A percentile compares a stretch with the other conserved stretches of the same genome.
Conservation (phyloP, 2,888 invertebrate species). For the Macropis europaea region DNA sequence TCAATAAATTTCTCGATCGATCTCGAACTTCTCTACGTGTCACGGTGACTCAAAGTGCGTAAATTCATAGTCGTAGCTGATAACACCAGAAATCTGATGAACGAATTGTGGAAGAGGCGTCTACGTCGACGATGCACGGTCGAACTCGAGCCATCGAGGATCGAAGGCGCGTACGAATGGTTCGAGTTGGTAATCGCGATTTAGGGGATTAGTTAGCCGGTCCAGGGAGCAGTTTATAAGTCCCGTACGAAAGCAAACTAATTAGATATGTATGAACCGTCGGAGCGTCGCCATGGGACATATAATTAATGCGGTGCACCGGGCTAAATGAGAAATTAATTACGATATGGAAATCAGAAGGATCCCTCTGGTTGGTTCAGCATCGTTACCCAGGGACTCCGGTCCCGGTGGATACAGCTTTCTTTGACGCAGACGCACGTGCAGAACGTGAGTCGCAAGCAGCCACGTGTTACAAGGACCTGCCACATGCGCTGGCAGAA, state of each 20-base stretch:
- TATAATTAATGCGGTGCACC: slow-evolving; percentile 65
- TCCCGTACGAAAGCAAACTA: slow-evolving; percentile 54
- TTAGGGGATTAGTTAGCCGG: slow-evolving; percentile 20
- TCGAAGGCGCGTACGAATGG: slow-evolving; percentile 25
- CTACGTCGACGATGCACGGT: too few relatives aligned
- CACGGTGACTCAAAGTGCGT: too few relatives aligned
- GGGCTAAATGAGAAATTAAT: slow-evolving; percentile 71
- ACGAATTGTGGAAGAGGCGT: too few relatives aligned
- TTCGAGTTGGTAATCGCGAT: slow-evolving; percentile 22
- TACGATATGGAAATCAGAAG: slow-evolving; percentile 70
- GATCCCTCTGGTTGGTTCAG: slow-evolving; percentile 32
- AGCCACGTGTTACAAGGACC: slow-evolving; percentile 11
- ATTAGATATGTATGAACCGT: slow-evolving; percentile 64
- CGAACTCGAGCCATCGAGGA: neutral
- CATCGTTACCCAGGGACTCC: slow-evolving; percentile 18
- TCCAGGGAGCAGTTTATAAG: slow-evolving; percentile 48
- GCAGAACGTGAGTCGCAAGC: slow-evolving; percentile 23
- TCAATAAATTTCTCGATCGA: too few relatives aligned
- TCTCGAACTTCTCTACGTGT: too few relatives aligned
- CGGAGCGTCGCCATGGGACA: slow-evolving; percentile 51
- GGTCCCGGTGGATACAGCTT: slow-evolving; percentile 4
- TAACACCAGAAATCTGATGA: too few relatives aligned
- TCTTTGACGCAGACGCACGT: slow-evolving; percentile 44
- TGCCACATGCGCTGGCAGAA: slow-evolving; percentile 8
- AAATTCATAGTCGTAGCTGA: too few relatives aligned